Percentiles rank a stretch among this genome's conserved stretches.
These are phyloP conservation scores for Apamea monoglypha DNA, from an alignment of 2,888 invertebrate species.

Conservation along the genomic window DNA sequence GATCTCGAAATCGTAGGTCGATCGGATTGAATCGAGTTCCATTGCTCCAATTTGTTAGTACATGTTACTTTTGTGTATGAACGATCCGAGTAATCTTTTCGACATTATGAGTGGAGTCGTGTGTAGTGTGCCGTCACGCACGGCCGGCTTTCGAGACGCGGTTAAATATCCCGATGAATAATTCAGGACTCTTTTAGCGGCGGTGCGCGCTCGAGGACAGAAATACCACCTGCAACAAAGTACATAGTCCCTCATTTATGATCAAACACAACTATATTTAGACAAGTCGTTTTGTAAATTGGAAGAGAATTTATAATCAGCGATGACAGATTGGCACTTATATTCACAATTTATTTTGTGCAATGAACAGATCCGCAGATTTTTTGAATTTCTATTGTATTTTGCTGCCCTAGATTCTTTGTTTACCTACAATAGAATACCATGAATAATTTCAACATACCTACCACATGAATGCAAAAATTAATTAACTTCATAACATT, in stretches of 20 bases:
- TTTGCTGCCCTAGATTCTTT: neutral
- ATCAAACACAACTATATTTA: conserved; percentile 77
- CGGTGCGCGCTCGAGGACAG: conserved; percentile 77
- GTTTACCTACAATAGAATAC: neutral
- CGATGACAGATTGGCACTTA: conserved; percentile 38
- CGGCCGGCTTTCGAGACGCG: conserved; percentile 76
- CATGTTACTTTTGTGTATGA: conserved; percentile 59
- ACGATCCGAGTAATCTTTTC: conserved; percentile 72
- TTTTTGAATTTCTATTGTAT: neutral
- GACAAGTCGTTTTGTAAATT: conserved; percentile 74
- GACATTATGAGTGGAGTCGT: conserved; percentile 72
- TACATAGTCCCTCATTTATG: conserved; percentile 84
- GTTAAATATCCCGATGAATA: conserved; percentile 88
- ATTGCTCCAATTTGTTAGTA: conserved; percentile 54
- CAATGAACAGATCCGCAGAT: neutral
- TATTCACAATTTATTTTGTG: conserved; percentile 37
- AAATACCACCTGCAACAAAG: conserved; percentile 87
- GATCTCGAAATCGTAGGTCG: conserved; percentile 32
- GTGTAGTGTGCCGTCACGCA: conserved; percentile 75
- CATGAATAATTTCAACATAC: neutral
- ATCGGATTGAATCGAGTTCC: conserved; percentile 47
- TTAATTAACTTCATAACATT: conserved; percentile 29
- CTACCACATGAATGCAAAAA: conserved; percentile 26
- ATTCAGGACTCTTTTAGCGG: conserved; percentile 87
- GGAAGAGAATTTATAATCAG: conserved; percentile 73